A percentile compares a stretch with the other conserved stretches of the same genome.
Conservation (phyloP, 2,888 invertebrate genomes). For the Nomada ferruginata region DNA sequence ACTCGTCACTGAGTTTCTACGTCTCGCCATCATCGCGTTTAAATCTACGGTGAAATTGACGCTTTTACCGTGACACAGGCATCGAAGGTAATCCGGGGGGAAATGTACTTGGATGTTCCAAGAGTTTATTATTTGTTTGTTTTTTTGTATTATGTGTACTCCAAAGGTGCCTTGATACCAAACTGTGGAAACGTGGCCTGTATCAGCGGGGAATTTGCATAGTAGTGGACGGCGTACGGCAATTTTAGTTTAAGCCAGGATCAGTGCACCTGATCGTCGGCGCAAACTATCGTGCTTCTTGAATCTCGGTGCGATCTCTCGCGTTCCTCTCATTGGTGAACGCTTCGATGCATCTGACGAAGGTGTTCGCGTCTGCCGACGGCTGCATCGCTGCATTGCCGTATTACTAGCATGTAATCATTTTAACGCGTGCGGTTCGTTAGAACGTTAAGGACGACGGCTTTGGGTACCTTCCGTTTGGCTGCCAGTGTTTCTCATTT, state of each 20-base stretch:
- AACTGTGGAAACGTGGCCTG: slow-evolving; percentile 20
- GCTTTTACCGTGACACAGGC: background rate
- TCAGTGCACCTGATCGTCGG: slow-evolving; percentile 51
- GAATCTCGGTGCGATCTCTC: slow-evolving; percentile 31
- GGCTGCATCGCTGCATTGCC: slow-evolving; percentile 35
- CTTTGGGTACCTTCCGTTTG: slow-evolving; percentile 31
- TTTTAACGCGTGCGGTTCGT: slow-evolving; percentile 58
- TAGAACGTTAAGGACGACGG: slow-evolving; percentile 59
- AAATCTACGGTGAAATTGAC: background rate
- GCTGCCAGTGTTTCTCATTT: slow-evolving; percentile 51
- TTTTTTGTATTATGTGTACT: background rate
- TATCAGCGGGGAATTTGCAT: slow-evolving; percentile 62
- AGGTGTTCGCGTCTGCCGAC: slow-evolving; percentile 38
- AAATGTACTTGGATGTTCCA: background rate
- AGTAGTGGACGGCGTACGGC: slow-evolving; percentile 42
- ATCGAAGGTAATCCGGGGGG: background rate
- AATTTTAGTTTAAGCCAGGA: slow-evolving; percentile 61
- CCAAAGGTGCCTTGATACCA: background rate
- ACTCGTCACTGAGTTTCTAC: background rate
- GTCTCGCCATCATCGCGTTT: background rate
- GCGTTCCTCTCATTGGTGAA: slow-evolving; percentile 48
- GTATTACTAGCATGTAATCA: slow-evolving; percentile 40
- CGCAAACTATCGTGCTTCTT: slow-evolving; percentile 51
- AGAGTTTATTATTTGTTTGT: background rate
- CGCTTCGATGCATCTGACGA: slow-evolving; percentile 53